These are phyloP conservation scores for Amblyteles armatorius DNA, from an alignment of 2,888 invertebrate species.

Conservation along the genomic window DNA sequence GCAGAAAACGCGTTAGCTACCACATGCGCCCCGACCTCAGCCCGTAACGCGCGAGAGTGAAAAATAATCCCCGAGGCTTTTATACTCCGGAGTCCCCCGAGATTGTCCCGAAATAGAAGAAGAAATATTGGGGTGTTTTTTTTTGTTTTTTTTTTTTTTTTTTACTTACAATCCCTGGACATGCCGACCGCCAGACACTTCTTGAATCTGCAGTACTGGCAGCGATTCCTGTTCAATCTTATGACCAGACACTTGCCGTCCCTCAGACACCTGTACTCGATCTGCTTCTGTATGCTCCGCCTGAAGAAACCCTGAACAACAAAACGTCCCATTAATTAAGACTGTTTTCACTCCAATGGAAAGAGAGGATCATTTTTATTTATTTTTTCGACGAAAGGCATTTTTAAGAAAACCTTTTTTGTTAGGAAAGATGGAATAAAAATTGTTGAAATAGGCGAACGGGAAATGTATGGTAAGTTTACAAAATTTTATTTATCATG, in stretches of 20 bases:
- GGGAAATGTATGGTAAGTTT: too few relatives aligned
- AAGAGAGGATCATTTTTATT: neutral
- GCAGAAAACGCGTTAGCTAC: slow-evolving; percentile 11
- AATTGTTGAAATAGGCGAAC: too few relatives aligned
- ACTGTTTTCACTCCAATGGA: neutral
- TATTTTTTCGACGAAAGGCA: neutral
- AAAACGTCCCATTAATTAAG: neutral
- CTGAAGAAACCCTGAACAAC: slow-evolving; percentile 95
- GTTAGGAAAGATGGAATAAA: too few relatives aligned
- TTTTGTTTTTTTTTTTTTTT: neutral
- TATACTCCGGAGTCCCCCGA: neutral
- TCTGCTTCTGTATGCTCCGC: slow-evolving; percentile 98
- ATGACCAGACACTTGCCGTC: slow-evolving; percentile 98
- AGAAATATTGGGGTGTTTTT: neutral
- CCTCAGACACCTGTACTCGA: slow-evolving; percentile 96
- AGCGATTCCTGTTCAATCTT: slow-evolving; percentile 96
- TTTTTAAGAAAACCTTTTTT: too few relatives aligned
- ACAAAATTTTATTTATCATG: too few relatives aligned
- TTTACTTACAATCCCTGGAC: slow-evolving; percentile 98
- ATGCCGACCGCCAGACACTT: slow-evolving; percentile 98
- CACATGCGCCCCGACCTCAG: neutral
- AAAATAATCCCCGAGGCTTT: neutral
- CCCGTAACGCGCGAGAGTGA: neutral
- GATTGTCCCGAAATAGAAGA: neutral
- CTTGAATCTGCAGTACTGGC: slow-evolving; percentile 98